These are phyloP conservation scores for Diarsia rubi DNA, from an alignment of 2,888 invertebrate genomes.

Conservation along the genomic window DNA sequence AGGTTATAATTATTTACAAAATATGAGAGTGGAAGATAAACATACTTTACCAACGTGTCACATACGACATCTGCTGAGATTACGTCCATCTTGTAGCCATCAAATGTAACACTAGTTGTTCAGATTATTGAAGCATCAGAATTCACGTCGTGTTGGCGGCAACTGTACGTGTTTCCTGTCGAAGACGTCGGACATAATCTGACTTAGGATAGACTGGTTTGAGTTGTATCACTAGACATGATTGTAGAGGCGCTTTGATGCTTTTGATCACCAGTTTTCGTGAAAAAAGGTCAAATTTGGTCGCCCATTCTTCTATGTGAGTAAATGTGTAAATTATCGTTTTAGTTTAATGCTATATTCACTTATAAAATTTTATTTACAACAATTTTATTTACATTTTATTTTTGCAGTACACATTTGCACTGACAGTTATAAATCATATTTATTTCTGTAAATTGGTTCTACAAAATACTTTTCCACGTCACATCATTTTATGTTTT, in stretches of 20 bases:
- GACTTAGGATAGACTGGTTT: not conserved
- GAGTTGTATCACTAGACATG: not conserved
- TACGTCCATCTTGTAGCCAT: conserved; percentile 1
- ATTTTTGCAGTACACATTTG: not conserved
- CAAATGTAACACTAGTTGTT: conserved; percentile 17
- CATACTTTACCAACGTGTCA: not conserved
- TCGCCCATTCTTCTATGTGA: not conserved
- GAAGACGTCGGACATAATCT: conserved; percentile 3
- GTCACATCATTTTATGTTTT: too few species aligned
- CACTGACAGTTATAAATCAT: too few species aligned
- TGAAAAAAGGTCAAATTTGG: not conserved
- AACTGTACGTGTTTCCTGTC: conserved; percentile 24
- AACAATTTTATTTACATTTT: not conserved
- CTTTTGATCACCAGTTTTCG: not conserved
- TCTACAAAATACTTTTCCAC: too few species aligned
- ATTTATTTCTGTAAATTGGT: too few species aligned
- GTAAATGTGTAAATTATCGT: not conserved
- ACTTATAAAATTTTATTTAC: too few species aligned
- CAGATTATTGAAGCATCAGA: conserved; percentile 24
- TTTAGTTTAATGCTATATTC: not conserved
- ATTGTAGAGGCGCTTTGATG: not conserved
- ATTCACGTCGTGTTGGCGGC: not conserved
- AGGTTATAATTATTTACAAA: not conserved
- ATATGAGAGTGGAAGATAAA: not conserved
- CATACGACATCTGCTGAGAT: conserved; percentile 29